These are phyloP conservation scores for Sceliomorpha sp. DNA, from an alignment of 2,888 invertebrate genomes.

Conservation along the genomic window DNA sequence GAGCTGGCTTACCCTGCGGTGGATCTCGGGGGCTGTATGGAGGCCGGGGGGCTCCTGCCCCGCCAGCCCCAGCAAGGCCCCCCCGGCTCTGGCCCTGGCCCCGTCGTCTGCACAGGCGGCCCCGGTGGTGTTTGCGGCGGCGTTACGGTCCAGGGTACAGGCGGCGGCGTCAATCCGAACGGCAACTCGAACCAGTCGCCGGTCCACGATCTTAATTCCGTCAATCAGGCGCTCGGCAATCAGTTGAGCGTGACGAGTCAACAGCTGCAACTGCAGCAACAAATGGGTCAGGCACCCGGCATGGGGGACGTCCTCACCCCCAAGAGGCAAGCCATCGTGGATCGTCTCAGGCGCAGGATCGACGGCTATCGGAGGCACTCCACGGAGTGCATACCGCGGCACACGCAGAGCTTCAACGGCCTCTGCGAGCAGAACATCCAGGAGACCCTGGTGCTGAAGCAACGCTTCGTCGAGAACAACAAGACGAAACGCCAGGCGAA, in stretches of 20 bases:
- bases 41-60: constrained; percentile 87
- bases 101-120: constrained; percentile 64
- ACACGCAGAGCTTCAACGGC: constrained; percentile 92
- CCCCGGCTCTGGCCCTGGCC: constrained; percentile 81
- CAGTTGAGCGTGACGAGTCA: constrained; percentile 68
- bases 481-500: constrained; percentile 92
- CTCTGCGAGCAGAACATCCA: constrained; percentile 94
- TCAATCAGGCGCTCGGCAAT: no score
- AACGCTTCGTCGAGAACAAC: constrained; percentile 93
- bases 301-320: constrained; percentile 87
- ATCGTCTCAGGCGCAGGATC: constrained; percentile 90
- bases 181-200: constrained; percentile 80
- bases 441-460: constrained; percentile 93
- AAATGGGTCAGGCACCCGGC: constrained; percentile 80
- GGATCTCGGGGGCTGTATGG: constrained; percentile 88
- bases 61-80: constrained; percentile 84
- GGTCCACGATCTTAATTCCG: constrained; percentile 68
- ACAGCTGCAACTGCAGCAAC: constrained; percentile 76
- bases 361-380: constrained; percentile 93
- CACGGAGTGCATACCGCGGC: constrained; percentile 91
- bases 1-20: constrained; percentile 81
- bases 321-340: constrained; percentile 92
- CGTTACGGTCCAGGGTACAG: constrained; percentile 71
- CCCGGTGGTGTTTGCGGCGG: constrained; percentile 59
- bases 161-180: constrained; percentile 83